Conservation (phyloP, 2,888 invertebrate genomes). For the Lasioglossum vierecki region DNA sequence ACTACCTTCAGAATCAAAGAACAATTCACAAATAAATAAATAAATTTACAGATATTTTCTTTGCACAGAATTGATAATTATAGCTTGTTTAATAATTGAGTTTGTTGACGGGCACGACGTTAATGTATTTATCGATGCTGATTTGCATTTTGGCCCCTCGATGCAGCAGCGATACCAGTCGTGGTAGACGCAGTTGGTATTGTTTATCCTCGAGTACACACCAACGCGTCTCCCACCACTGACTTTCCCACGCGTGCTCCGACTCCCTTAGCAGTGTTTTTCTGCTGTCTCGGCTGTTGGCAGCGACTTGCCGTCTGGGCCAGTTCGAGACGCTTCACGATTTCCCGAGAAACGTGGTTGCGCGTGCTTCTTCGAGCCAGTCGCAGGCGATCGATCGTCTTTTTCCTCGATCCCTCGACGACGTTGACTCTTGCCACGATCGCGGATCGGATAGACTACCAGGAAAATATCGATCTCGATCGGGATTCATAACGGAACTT, state of each 20-base stretch:
- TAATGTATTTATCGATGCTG: background rate
- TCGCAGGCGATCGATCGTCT: slow-evolving; percentile 42
- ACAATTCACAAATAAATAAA: no score
- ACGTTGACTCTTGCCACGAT: slow-evolving; percentile 3
- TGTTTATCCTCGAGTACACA: slow-evolving; percentile 50
- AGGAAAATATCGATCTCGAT: slow-evolving; percentile 15
- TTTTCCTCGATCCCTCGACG: slow-evolving; percentile 31
- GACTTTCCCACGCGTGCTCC: slow-evolving; percentile 78
- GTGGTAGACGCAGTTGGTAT: slow-evolving; percentile 34
- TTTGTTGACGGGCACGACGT: background rate
- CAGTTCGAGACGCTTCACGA: slow-evolving; percentile 52
- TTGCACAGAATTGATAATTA: no score
- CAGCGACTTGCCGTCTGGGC: slow-evolving; percentile 78
- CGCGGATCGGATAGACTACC: slow-evolving; percentile 7
- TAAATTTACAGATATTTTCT: no score
- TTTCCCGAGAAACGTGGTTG: slow-evolving; percentile 63
- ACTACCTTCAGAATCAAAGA: no score
- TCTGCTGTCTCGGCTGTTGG: slow-evolving; percentile 48
- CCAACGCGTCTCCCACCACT: slow-evolving; percentile 74
- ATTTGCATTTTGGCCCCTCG: slow-evolving; percentile 17
- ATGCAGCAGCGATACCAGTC: slow-evolving; percentile 1
- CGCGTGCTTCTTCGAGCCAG: slow-evolving; percentile 29
- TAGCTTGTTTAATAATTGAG: no score
- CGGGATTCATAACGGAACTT: slow-evolving; percentile 14
- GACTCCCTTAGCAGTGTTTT: slow-evolving; percentile 72